Percentiles rank a stretch among this genome's conserved stretches.
phyloP scores from a whole-genome alignment of 1,140 invertebrate species.

The Cataglyphis hispanica region DNA sequence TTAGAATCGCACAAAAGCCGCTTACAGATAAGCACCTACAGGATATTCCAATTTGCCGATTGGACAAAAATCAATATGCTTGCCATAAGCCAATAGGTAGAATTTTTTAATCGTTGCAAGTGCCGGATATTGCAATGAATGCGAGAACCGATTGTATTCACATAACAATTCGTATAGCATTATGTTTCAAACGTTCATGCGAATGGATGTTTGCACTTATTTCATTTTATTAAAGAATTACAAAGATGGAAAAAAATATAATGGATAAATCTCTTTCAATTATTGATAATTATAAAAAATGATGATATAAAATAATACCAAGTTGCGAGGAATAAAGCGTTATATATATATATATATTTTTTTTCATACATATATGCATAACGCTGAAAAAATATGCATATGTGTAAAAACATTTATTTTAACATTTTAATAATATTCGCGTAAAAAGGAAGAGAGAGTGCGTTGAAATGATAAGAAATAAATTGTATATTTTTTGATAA shows the following conservation, averaged over 20 bases:
- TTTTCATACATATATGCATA: neutral
- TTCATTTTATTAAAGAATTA: slow-evolving; percentile 14
- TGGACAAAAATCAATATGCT: slow-evolving; percentile 48
- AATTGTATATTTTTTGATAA: neutral
- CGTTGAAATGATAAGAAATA: neutral
- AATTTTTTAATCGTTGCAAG: slow-evolving; percentile 52
- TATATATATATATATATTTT: too few relatives aligned
- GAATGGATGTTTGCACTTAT: slow-evolving; percentile 13
- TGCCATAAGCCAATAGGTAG: slow-evolving; percentile 36
- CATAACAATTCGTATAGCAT: slow-evolving; percentile 3
- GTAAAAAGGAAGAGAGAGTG: neutral
- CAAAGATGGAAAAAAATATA: neutral
- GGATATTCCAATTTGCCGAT: slow-evolving; percentile 54
- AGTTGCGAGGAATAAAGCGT: neutral
- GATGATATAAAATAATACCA: slow-evolving; percentile 5
- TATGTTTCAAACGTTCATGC: neutral
- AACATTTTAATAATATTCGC: neutral
- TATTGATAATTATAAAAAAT: neutral
- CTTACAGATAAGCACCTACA: slow-evolving; percentile 54
- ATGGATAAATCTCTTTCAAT: neutral
- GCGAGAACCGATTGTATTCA: slow-evolving; percentile 2
- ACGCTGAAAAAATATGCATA: neutral
- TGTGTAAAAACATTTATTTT: neutral
- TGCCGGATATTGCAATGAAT: slow-evolving; percentile 37
- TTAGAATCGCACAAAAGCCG: slow-evolving; percentile 45